Base-by-base conservation (phyloP, 2,797 vertebrate genomes). In the Macrochelys suwanniensis region DNA sequence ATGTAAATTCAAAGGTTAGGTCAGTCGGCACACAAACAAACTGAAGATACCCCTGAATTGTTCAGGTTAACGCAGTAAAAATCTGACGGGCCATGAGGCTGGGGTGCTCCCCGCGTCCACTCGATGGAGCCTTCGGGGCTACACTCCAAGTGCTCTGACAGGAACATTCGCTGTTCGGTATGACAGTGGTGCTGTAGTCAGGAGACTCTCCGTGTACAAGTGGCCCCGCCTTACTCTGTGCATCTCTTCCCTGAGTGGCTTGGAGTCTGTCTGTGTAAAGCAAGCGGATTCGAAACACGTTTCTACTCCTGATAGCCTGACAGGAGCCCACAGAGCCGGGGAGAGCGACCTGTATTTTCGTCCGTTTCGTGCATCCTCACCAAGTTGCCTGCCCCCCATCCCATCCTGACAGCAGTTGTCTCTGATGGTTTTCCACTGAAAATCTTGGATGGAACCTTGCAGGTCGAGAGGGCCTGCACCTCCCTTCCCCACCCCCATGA, bases 211-310 rank as follows among this genome's bases (percentile, higher is more conserved):
- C 85, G 93, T 90, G 85, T 54, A 96, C 97, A 96, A 97, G 96
- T 94, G 94, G 96, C 91, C 96, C 92, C 94, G 96, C 97, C 96
- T 97, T 74, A 95, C 88, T 87, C 95, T 92, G 83, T 7, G 12
- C 80, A 0, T 94, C 93, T 93, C 96, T 16, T 94, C 79, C 77
- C 91, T 94, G 94, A 51, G 90, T 96, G 97, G 56, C 91, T 94
- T 89, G 97, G 96, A 96, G 96, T 4, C 16, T 3, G 89, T 92
- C 97, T 95, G 92, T 95, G 92, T 0, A 11, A 68, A 77, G 50
- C 94, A 85, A 97, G 94, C 97, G 96, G 97, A 89, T 89, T 94
- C 94, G 91, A 96, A 97, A 85, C 96, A 89, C 88, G 95, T 97
- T 96, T 94, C 93, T 92, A 15, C 93, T 97, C 94, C 96, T 87